Conservation (phyloP, 1,140 invertebrate genomes). For the Lasioglossum baleicum region DNA sequence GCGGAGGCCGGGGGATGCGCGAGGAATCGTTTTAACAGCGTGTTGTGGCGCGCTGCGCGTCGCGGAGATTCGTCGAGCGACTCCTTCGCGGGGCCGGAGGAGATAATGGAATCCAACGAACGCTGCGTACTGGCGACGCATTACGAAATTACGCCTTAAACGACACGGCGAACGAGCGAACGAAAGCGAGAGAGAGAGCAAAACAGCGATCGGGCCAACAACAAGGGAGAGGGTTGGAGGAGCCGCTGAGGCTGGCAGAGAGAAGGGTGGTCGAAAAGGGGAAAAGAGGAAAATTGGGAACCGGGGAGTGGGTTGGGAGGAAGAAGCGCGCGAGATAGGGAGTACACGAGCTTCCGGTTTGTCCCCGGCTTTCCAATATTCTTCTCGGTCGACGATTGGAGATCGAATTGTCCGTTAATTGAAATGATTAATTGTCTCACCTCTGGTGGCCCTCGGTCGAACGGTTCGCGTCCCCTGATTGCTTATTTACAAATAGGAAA, state of each 20-base stretch:
- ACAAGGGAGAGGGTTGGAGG: constrained; percentile 10
- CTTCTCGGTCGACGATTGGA: constrained; percentile 75
- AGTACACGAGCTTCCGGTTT: constrained; percentile 66
- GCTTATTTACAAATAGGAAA: constrained; percentile 81
- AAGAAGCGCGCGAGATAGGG: constrained; percentile 40
- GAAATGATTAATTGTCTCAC: constrained; percentile 81
- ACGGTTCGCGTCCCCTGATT: constrained; percentile 70
- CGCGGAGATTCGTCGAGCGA: not conserved
- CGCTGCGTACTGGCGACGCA: constrained; percentile 40
- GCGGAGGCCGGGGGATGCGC: not conserved
- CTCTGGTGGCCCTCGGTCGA: constrained; percentile 64
- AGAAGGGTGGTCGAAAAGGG: not conserved
- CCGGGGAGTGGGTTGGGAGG: not conserved
- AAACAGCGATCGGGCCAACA: not conserved
- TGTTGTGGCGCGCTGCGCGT: not conserved
- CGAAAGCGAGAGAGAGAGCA: not conserved
- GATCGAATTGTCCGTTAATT: constrained; percentile 80
- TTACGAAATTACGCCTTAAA: constrained; percentile 59
- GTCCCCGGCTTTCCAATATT: constrained; percentile 76
- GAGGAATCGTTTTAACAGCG: constrained; percentile 3
- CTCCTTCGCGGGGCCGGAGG: not conserved
- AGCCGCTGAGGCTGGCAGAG: not conserved
- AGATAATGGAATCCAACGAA: constrained; percentile 25
- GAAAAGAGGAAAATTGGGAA: constrained; percentile 37
- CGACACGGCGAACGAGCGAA: constrained; percentile 29